Evolutionary conservation across 2,888 invertebrate genomes (phyloP), one percentile per base, ranked within the genome.

Genomic region (Troides aeacus): DNA sequence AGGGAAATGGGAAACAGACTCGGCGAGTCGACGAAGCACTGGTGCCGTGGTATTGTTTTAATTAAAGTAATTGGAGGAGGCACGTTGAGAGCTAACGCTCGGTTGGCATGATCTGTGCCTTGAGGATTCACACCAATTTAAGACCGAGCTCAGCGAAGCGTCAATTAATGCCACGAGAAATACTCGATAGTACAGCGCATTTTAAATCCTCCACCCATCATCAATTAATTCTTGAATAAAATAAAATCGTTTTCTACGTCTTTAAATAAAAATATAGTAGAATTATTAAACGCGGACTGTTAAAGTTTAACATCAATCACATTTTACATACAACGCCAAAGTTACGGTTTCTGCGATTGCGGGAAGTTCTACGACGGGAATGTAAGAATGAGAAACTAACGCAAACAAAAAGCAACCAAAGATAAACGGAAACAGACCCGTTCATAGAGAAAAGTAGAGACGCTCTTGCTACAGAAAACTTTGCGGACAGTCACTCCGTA

Each of bases 21-120:
- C 90, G 86, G 86, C 85, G 89, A 90, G 88, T 89, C 90, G 89
- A 88, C 89, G 90, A 83, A 89, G 87, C 87, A 85, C 85, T 89
- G 87, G 86, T 88, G 84, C 85, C 88, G 86, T 87, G 87, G 89
- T 91, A 90, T 92, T 92, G 92, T 92, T 92, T 92, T 92, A 92
- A 92, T 92, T 92, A 92, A 92, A 92, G 90, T 92, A 92, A 92
- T 92, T 92, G 92, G 91, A 90, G 89, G 89, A 91, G 90, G 88
- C 88, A 88, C 88, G 88, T 86, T 81, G 89, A 88, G 91, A 84
- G 87, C 87, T 83, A 84, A 79, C 87, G 85, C 87, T 87, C 86
- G 85, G 85, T 83, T 84, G 87, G 84, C 86, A 88, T 91, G 90
- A 91, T 92, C 91, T 90, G 88, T 88, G 88, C 90, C 90, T 90